A percentile compares a stretch with the other conserved stretches of the same genome.
These are phyloP conservation scores for Tympanoctomys barrerae DNA, from an alignment of 2,797 vertebrate genomes.

Conservation along the genomic window DNA sequence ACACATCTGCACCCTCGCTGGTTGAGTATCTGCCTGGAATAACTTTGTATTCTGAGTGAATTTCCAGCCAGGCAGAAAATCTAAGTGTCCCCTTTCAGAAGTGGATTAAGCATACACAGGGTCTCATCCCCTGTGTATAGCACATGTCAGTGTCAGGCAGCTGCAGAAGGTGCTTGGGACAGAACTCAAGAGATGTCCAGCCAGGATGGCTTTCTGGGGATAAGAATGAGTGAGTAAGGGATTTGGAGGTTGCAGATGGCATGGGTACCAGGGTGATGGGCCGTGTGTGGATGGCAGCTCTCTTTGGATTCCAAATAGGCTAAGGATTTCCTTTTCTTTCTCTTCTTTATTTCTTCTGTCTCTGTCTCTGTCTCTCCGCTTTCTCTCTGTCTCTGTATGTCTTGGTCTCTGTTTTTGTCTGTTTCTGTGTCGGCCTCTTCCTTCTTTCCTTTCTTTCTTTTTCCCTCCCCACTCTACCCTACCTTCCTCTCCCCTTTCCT, in stretches of 20 bases:
- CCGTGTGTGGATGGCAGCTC: slow-evolving; percentile 33
- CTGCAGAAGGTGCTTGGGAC: not conserved
- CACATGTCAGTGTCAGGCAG: not conserved
- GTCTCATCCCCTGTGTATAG: slow-evolving; percentile 52
- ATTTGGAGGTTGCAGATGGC: slow-evolving; percentile 58
- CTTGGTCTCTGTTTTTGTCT: too few relatives aligned
- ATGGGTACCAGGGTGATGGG: slow-evolving; percentile 55
- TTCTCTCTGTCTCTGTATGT: not conserved
- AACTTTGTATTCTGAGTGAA: slow-evolving; percentile 36
- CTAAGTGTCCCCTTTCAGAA: not conserved
- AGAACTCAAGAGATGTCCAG: not conserved
- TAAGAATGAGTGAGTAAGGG: not conserved
- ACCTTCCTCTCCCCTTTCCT: too few relatives aligned
- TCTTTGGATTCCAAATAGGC: slow-evolving; percentile 67
- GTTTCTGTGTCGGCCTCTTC: rapidly evolving
- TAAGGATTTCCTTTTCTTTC: not conserved
- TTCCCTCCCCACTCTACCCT: not conserved
- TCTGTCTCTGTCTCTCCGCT: not conserved
- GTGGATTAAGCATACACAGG: not conserved
- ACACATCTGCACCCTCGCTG: not conserved
- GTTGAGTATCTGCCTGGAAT: not conserved
- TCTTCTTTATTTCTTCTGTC: not conserved
- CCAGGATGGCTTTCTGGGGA: rapidly evolving
- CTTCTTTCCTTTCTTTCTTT: too few relatives aligned
- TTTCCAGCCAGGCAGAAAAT: slow-evolving; percentile 55